phyloP scores from a whole-genome alignment of 2,113 vertebrate species.

The Baryphthengus martii region DNA sequence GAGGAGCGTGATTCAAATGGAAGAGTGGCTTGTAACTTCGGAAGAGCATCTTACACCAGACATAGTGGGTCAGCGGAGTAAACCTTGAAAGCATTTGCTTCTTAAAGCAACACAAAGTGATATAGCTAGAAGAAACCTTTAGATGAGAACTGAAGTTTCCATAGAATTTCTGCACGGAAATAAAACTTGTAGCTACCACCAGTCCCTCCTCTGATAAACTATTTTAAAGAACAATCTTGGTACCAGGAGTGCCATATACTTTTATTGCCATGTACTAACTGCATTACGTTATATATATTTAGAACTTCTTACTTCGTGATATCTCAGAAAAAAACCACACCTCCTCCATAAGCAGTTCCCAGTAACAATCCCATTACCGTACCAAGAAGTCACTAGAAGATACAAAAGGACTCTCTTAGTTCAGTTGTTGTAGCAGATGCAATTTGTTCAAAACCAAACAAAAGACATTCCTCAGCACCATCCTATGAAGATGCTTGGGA shows the following conservation, averaged over 20 bases:
- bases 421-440: neutral
- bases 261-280: neutral
- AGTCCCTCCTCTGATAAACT: neutral
- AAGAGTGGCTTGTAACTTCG: neutral
- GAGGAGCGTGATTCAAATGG: neutral
- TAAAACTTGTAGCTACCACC: neutral
- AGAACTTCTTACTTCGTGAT: neutral
- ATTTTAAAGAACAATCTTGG: neutral
- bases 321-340: neutral
- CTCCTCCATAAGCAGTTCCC: neutral
- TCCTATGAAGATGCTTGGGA: neutral
- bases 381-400: neutral
- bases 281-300: neutral
- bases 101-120: neutral
- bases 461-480: neutral
- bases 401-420: neutral
- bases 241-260: neutral
- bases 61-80: neutral
- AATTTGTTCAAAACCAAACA: neutral
- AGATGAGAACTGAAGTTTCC: neutral
- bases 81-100: neutral
- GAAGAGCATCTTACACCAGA: neutral
- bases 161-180: neutral
- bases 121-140: neutral
- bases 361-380: neutral